Conservation (phyloP, 2,113 vertebrate genomes). For the Ceuthmochares aereus region DNA sequence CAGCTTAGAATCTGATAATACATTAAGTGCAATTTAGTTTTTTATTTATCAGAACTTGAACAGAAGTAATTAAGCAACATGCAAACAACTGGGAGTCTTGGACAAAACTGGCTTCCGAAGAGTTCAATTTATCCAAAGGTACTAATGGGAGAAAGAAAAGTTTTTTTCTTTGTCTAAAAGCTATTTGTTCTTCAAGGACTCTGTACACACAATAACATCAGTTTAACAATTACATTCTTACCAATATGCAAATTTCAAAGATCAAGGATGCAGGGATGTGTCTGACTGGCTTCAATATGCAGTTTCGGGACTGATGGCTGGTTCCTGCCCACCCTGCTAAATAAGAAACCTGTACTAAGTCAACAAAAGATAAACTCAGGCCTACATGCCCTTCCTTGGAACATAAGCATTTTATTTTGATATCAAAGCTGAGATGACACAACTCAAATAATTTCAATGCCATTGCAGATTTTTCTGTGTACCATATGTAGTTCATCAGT, state of each 20-base stretch:
- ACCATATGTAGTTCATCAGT: not conserved
- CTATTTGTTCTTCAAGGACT: not conserved
- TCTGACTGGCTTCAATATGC: not conserved
- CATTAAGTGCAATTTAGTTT: not conserved
- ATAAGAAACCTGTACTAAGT: not conserved
- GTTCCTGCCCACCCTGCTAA: not conserved
- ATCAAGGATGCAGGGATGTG: too few relatives aligned
- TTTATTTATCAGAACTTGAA: not conserved
- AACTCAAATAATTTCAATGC: not conserved
- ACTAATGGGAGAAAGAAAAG: not conserved
- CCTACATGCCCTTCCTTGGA: not conserved
- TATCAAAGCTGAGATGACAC: not conserved
- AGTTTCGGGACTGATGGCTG: not conserved
- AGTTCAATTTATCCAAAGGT: not conserved
- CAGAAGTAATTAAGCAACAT: not conserved
- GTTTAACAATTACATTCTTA: not conserved
- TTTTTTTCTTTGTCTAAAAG: not conserved
- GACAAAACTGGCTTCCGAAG: not conserved
- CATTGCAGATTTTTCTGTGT: not conserved
- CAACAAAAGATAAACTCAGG: not conserved
- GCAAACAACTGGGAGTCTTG: not conserved
- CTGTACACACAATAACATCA: not conserved
- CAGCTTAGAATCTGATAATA: not conserved
- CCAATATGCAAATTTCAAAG: not conserved
- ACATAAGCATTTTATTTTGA: accelerated